Conservation (phyloP, 2,797 vertebrate species). For the Nannoperca obscura region DNA sequence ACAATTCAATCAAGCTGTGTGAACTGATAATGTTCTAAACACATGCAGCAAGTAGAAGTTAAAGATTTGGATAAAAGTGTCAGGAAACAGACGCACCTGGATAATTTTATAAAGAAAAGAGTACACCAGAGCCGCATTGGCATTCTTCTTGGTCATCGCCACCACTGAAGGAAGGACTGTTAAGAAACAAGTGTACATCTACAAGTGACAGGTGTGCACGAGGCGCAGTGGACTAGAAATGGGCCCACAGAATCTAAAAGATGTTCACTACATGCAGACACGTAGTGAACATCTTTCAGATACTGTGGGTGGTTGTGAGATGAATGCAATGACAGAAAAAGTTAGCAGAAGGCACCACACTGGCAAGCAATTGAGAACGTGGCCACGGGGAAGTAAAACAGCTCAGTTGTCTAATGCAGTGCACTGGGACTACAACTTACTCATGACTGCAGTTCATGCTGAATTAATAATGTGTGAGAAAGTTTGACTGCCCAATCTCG, state of each 20-base stretch:
- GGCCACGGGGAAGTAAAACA: slow-evolving; percentile 59
- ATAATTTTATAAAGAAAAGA: slow-evolving; percentile 89
- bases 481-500: slow-evolving; percentile 42
- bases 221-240: background rate
- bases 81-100: slow-evolving; percentile 76
- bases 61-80: background rate
- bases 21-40: background rate
- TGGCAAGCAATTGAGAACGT: slow-evolving; percentile 56
- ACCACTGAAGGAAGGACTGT: slow-evolving; percentile 82
- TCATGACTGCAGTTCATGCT: slow-evolving; percentile 58
- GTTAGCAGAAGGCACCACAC: slow-evolving; percentile 41
- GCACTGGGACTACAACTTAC: slow-evolving; percentile 63
- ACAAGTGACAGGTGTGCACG: background rate
- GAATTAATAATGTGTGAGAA: slow-evolving; percentile 73
- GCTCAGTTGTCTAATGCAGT: slow-evolving; percentile 56
- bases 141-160: slow-evolving; percentile 89
- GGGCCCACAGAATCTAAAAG: background rate
- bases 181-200: slow-evolving; percentile 65
- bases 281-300: slow-evolving; percentile 8
- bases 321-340: slow-evolving; percentile 36
- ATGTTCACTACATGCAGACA: background rate
- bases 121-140: slow-evolving; percentile 88
- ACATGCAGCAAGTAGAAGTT: background rate
- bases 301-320: slow-evolving; percentile 21
- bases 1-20: background rate